Conservation (phyloP, 2,797 vertebrate genomes). For the Hippocampus kuda region DNA sequence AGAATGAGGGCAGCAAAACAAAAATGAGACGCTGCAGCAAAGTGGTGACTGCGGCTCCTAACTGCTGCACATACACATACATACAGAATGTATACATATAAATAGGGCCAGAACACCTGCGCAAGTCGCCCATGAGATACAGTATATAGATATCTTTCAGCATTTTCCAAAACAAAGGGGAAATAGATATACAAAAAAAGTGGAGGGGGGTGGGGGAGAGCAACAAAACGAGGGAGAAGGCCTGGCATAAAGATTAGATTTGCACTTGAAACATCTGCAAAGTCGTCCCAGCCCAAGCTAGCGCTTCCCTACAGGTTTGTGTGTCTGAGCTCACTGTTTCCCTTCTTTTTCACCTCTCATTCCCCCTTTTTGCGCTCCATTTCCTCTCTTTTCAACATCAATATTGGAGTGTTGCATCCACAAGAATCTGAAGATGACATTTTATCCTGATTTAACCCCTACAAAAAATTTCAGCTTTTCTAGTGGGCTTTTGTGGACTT, state of each 20-base stretch:
- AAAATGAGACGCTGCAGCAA: too few relatives aligned
- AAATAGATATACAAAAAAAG: constrained; percentile 38
- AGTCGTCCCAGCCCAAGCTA: constrained; percentile 61
- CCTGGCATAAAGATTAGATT: constrained; percentile 78
- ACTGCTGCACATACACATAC: not conserved
- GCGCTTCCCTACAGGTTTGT: constrained; percentile 62
- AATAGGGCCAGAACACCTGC: constrained; percentile 41
- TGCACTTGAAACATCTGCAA: constrained; percentile 77
- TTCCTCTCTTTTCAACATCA: not conserved
- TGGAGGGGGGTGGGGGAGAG: constrained; percentile 35
- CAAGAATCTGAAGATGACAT: not conserved
- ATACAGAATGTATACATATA: constrained; percentile 40
- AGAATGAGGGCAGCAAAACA: too few relatives aligned
- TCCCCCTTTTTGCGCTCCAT: not conserved
- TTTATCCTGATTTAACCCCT: not conserved
- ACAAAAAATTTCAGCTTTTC: too few relatives aligned
- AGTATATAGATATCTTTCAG: constrained; percentile 46
- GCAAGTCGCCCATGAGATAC: constrained; percentile 69
- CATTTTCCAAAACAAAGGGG: constrained; percentile 48
- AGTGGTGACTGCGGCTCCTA: not conserved
- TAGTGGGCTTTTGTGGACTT: too few relatives aligned
- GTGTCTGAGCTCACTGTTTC: constrained; percentile 52
- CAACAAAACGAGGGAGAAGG: constrained; percentile 49
- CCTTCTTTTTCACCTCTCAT: constrained; percentile 3
- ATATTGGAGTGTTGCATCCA: not conserved